A percentile compares a stretch with the other conserved stretches of the same genome.
phyloP scores from a whole-genome alignment of 2,888 invertebrate genomes.

The Sympetrum striolatum region DNA sequence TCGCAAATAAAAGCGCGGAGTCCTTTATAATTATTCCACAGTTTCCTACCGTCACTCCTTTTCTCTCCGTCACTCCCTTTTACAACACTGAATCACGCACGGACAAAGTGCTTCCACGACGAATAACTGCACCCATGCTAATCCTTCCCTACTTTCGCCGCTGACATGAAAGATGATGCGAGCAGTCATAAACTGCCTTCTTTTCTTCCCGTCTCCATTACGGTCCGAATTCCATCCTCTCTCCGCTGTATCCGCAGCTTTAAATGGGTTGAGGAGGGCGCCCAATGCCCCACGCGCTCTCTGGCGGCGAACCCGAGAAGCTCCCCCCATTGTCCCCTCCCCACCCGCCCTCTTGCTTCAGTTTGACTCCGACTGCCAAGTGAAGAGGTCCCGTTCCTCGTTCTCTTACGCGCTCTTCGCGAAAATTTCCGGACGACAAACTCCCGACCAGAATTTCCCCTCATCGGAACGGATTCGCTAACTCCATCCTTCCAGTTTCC shows the following conservation, averaged over 20 bases:
- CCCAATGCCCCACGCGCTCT: background rate
- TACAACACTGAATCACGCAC: no score
- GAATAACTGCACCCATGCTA: background rate
- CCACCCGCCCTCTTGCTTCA: background rate
- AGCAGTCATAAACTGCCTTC: background rate
- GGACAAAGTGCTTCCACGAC: no score
- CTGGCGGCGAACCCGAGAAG: background rate
- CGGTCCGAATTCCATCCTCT: background rate
- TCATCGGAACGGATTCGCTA: no score
- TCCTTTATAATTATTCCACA: no score
- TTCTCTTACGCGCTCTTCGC: no score
- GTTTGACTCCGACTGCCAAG: background rate
- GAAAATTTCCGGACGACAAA: no score
- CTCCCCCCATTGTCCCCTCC: background rate
- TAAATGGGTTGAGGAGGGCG: background rate
- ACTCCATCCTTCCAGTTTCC: no score
- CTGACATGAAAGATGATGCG: background rate
- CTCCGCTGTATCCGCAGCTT: background rate
- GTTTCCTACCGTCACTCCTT: no score
- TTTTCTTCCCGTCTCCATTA: background rate
- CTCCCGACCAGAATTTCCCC: no score
- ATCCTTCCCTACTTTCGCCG: background rate
- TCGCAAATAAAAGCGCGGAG: no score
- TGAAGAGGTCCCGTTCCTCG: background rate
- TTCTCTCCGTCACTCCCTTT: no score